A percentile compares a stretch with the other conserved stretches of the same genome.
These are phyloP conservation scores for Oscheius sp. DNA, from an alignment of 2,888 invertebrate species.

Conservation along the genomic window DNA sequence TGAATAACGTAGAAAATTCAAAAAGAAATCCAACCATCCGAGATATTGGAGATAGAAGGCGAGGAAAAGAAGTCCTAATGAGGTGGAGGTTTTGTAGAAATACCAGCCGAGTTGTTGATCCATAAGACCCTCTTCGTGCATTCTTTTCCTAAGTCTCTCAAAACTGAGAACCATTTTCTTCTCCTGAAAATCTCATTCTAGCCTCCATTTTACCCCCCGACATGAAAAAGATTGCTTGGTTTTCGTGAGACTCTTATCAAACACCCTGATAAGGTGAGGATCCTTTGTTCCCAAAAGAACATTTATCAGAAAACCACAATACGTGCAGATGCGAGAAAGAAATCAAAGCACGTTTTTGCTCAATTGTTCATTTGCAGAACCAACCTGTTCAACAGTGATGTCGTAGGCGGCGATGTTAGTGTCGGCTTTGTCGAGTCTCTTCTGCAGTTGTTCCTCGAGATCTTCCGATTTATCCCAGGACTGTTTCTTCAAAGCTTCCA, in stretches of 20 bases:
- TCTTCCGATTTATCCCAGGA: conserved; percentile 36
- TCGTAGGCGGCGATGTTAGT: conserved; percentile 63
- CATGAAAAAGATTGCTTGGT: not conserved
- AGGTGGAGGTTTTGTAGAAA: conserved; percentile 52
- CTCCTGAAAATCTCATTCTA: conserved; percentile 49
- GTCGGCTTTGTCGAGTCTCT: conserved; percentile 48
- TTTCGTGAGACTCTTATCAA: conserved; percentile 18
- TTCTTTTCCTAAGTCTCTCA: conserved; percentile 59
- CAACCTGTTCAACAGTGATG: conserved; percentile 59
- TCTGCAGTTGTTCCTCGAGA: conserved; percentile 45
- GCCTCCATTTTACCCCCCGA: not conserved
- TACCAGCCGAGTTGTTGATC: conserved; percentile 51
- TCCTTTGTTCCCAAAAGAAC: conserved; percentile 14
- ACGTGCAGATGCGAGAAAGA: not conserved
- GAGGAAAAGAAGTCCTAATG: conserved; percentile 47
- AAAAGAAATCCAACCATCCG: conserved; percentile 44
- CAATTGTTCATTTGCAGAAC: not conserved
- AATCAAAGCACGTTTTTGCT: not conserved
- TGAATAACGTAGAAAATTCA: conserved; percentile 9
- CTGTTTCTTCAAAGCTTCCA: conserved; percentile 44
- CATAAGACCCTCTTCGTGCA: conserved; percentile 64
- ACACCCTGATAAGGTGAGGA: not conserved
- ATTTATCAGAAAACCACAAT: conserved; percentile 7
- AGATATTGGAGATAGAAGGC: conserved; percentile 62
- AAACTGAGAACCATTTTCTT: conserved; percentile 64